Evolutionary conservation across 2,888 invertebrate species (phyloP).

Genomic region (Alitta virens): DNA sequence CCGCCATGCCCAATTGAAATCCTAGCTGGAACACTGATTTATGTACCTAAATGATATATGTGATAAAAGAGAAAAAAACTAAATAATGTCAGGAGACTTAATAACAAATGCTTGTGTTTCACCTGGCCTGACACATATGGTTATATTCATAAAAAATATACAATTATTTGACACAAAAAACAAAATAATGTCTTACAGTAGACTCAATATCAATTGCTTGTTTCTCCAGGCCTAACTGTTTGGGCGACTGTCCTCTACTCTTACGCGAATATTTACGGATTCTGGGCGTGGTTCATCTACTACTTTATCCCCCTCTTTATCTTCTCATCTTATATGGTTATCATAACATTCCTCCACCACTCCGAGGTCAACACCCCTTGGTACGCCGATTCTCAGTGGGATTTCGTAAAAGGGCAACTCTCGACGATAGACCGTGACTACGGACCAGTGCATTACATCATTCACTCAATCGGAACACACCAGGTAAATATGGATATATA

Average conservation of each 20-base stretch:
- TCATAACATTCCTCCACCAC: constrained; percentile 53
- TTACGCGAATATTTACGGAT: constrained; percentile 31
- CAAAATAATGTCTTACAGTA: too few species aligned
- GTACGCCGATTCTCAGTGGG: constrained; percentile 47
- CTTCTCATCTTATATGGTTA: constrained; percentile 46
- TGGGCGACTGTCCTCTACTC: neutral
- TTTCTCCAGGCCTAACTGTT: neutral
- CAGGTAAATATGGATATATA: constrained; percentile 4
- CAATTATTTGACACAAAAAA: too few species aligned
- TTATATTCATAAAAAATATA: too few species aligned
- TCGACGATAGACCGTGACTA: constrained; percentile 50
- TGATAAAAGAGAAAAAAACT: too few species aligned
- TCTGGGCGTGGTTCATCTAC: constrained; percentile 34
- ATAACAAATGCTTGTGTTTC: too few species aligned
- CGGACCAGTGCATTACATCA: constrained; percentile 47
- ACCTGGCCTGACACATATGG: too few species aligned
- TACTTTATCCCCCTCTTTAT: constrained; percentile 44
- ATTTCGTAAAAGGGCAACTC: constrained; percentile 53
- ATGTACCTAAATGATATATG: too few species aligned
- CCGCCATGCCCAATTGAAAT: too few species aligned
- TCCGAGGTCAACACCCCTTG: constrained; percentile 48
- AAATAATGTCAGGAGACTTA: too few species aligned
- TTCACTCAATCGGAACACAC: constrained; percentile 46
- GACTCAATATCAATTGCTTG: too few species aligned
- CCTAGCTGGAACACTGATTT: too few species aligned